Percentiles rank a stretch among this genome's conserved stretches.
These are phyloP conservation scores for Ahaetulla prasina DNA, from an alignment of 2,113 vertebrate genomes.

Conservation along the genomic window DNA sequence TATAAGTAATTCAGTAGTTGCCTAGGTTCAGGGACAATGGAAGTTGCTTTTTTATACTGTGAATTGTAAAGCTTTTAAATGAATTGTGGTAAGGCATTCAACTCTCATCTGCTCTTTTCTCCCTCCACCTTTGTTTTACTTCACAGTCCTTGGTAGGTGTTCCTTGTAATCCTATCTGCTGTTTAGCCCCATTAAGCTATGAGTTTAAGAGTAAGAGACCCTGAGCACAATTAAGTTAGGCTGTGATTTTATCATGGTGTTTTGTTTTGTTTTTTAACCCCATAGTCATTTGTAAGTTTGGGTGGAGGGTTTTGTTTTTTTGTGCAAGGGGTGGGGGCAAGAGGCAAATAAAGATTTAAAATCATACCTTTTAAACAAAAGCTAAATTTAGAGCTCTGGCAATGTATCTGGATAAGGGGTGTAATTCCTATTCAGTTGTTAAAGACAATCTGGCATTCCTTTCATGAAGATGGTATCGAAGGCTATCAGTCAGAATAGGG, in stretches of 20 bases:
- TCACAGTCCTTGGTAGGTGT: not conserved
- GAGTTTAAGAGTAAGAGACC: conserved; percentile 39
- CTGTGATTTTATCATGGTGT: conserved; percentile 30
- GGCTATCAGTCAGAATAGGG: not conserved
- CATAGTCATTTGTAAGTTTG: conserved; percentile 40
- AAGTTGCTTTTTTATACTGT: conserved; percentile 71
- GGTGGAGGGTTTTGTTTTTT: conserved; percentile 15
- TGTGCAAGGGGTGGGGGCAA: not conserved
- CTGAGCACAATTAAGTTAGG: conserved; percentile 40
- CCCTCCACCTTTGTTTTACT: not conserved
- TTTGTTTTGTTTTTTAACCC: conserved; percentile 1
- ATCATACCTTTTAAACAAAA: conserved; percentile 41
- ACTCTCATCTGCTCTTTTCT: not conserved
- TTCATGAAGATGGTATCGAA: conserved; percentile 22
- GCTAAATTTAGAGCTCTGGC: not conserved
- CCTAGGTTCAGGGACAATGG: conserved; percentile 59
- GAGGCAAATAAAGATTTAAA: conserved; percentile 19
- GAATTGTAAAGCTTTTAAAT: conserved; percentile 64
- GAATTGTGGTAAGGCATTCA: conserved; percentile 47
- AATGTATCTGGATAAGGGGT: not conserved
- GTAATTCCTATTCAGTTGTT: not conserved
- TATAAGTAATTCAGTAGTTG: conserved; percentile 38
- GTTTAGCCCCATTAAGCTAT: conserved; percentile 43
- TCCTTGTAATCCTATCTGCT: conserved; percentile 16
- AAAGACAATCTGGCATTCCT: conserved; percentile 26